Percentiles rank a stretch among this genome's conserved stretches.
These are phyloP conservation scores for Lordiphosa stackelbergi DNA, from an alignment of 1,140 invertebrate species.

Conservation along the genomic window DNA sequence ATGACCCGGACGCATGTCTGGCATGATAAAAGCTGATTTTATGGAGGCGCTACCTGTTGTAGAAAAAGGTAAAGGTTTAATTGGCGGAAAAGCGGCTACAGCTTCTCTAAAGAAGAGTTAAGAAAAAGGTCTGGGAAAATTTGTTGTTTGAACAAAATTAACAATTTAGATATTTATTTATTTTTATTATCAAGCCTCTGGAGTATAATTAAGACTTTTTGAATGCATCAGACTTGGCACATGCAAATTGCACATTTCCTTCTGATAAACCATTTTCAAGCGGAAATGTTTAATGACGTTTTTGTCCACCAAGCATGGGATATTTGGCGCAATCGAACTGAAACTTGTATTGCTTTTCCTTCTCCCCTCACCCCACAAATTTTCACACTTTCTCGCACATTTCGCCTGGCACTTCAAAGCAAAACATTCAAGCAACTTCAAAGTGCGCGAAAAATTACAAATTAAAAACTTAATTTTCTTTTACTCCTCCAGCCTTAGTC, in stretches of 20 bases:
- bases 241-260: neutral
- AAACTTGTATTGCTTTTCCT: constrained; percentile 36
- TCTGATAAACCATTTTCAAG: constrained; percentile 26
- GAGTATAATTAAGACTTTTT: too few relatives aligned
- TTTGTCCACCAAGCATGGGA: constrained; percentile 23
- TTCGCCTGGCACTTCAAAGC: constrained; percentile 43
- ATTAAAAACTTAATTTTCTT: constrained; percentile 55
- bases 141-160: too few relatives aligned
- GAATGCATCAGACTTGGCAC: too few relatives aligned
- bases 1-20: constrained; percentile 10
- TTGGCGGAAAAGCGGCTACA: constrained; percentile 12
- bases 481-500: constrained; percentile 7
- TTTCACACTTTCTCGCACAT: constrained; percentile 44
- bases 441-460: constrained; percentile 55
- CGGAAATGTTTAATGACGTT: constrained; percentile 44
- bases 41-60: constrained; percentile 13
- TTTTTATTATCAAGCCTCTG: too few relatives aligned
- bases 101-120: constrained; percentile 1
- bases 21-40: constrained; percentile 12
- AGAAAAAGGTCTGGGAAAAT: neutral
- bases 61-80: constrained; percentile 5
- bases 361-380: constrained; percentile 9
- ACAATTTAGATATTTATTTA: too few relatives aligned
- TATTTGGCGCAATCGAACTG: constrained; percentile 43
- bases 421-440: constrained; percentile 55